Evolutionary conservation across 2,797 vertebrate genomes (phyloP).

Genomic region (Enteromius afrohamiltoni): DNA sequence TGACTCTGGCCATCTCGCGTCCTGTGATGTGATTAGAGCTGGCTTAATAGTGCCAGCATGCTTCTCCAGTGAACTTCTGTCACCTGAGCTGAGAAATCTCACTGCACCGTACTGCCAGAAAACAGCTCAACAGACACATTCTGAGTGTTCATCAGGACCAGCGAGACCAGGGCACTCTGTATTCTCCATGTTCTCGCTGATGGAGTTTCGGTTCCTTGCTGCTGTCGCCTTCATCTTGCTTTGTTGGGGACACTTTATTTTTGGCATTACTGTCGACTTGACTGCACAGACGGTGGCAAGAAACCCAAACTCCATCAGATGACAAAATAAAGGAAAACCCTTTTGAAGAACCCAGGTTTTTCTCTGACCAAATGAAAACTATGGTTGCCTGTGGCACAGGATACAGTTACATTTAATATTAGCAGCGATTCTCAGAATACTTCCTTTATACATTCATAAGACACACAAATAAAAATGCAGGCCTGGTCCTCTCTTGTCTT

Average conservation of each 20-base stretch:
- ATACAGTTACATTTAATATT: not conserved
- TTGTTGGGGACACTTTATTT: not conserved
- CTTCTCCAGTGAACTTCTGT: conserved; percentile 60
- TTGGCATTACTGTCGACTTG: not conserved
- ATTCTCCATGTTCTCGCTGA: not conserved
- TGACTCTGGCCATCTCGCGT: conserved; percentile 64
- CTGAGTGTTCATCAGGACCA: conserved; percentile 8
- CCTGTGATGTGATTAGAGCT: conserved; percentile 78
- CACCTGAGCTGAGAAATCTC: conserved; percentile 56
- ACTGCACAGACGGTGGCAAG: not conserved
- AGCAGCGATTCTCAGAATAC: not conserved
- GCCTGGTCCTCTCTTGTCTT: too few species aligned
- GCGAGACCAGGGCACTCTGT: not conserved
- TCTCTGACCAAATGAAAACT: not conserved
- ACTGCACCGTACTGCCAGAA: conserved; percentile 33
- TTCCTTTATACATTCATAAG: not conserved
- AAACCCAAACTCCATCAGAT: not conserved
- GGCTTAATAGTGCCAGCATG: conserved; percentile 81
- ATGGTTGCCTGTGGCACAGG: too few species aligned
- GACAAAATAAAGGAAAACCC: not conserved
- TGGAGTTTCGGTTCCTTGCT: not conserved
- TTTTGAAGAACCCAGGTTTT: too few species aligned
- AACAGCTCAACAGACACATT: conserved; percentile 21
- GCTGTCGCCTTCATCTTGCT: not conserved
- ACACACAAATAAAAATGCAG: not conserved